phyloP scores from a whole-genome alignment of 2,113 vertebrate genomes.

The Nyctereutes procyonoides region DNA sequence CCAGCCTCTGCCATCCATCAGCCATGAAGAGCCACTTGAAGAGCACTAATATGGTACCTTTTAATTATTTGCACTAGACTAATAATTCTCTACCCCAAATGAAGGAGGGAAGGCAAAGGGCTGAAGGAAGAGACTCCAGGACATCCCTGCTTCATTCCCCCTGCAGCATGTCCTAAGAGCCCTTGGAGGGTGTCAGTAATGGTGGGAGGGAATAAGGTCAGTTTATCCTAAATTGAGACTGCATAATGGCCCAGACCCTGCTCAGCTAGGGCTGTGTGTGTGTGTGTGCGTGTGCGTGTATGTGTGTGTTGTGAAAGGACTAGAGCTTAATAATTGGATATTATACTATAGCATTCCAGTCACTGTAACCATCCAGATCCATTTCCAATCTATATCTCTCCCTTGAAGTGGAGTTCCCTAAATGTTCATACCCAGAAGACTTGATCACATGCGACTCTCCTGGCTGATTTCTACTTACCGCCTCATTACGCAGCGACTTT shows the following conservation, averaged over 20 bases:
- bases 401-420: neutral
- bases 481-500: too few relatives aligned
- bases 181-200: neutral
- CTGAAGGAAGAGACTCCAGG: neutral
- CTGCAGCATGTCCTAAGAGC: neutral
- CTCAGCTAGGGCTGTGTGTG: neutral
- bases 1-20: neutral
- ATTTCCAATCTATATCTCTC: conserved; percentile 11
- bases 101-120: neutral
- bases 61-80: too few relatives aligned
- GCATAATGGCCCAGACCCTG: neutral
- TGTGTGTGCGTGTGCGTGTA: neutral
- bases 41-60: neutral
- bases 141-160: neutral
- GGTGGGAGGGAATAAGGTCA: too few relatives aligned
- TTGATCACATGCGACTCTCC: neutral
- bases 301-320: neutral
- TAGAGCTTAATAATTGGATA: neutral
- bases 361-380: neutral
- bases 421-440: neutral
- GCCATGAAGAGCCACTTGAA: neutral
- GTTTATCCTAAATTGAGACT: neutral
- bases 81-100: neutral
- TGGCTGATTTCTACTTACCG: neutral
- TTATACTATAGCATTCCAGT: neutral